Conservation (phyloP, 2,113 vertebrate species). For the Eolophus roseicapilla region DNA sequence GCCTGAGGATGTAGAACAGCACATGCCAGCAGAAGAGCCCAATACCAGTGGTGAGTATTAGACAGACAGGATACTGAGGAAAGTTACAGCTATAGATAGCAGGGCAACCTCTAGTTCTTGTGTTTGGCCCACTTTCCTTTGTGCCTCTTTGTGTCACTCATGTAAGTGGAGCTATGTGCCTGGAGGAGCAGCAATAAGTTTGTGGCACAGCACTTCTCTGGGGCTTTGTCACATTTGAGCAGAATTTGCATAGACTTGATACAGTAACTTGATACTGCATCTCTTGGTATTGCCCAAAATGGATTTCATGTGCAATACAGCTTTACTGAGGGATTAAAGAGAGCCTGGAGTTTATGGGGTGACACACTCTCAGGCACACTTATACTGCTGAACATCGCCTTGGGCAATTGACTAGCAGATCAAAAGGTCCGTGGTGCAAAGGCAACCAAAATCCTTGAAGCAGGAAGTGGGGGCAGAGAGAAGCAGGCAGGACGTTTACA, state of each 20-base stretch:
- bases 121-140: background rate
- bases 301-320: background rate
- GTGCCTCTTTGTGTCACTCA: background rate
- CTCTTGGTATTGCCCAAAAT: background rate
- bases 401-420: background rate
- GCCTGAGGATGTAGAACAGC: conserved; percentile 38
- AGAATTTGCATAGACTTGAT: background rate
- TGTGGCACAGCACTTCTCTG: background rate
- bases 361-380: background rate
- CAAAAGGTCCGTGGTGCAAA: background rate
- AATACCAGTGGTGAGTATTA: conserved; percentile 36
- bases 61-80: background rate
- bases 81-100: background rate
- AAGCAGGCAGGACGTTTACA: background rate
- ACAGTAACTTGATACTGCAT: background rate
- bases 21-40: conserved; percentile 56
- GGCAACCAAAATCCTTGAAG: background rate
- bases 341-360: background rate
- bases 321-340: background rate
- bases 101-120: background rate
- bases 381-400: background rate
- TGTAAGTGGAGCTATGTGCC: background rate
- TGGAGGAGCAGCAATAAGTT: background rate
- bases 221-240: background rate
- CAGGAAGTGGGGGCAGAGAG: background rate